These are phyloP conservation scores for Trididemnum clinides DNA, from an alignment of 23 tunicate genomes.

Conservation along the genomic window DNA sequence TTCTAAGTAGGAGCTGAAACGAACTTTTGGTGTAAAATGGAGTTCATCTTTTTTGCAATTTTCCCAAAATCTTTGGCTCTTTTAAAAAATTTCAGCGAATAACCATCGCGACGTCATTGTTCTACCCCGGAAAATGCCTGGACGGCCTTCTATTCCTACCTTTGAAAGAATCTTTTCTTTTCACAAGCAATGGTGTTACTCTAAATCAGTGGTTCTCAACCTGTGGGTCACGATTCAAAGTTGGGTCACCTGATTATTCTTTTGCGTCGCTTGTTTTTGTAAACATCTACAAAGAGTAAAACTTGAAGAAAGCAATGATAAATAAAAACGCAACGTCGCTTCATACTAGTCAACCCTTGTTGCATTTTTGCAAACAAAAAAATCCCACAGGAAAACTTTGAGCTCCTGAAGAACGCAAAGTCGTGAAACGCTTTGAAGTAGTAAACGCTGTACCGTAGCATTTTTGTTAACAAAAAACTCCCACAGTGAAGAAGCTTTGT, in stretches of 20 bases:
- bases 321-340: slow-evolving; percentile 14
- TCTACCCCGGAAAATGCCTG: too few relatives aligned
- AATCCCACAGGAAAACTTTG: slow-evolving; percentile 11
- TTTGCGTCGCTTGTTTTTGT: slow-evolving; percentile 12
- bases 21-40: too few relatives aligned
- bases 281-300: slow-evolving; percentile 24
- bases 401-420: neutral
- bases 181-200: too few relatives aligned
- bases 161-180: too few relatives aligned
- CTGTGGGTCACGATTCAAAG: slow-evolving; percentile 19
- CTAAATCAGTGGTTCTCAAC: slow-evolving; percentile 53
- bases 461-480: slow-evolving; percentile 10
- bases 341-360: slow-evolving; percentile 11
- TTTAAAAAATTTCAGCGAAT: too few relatives aligned
- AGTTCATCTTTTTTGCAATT: too few relatives aligned
- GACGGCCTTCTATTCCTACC: too few relatives aligned
- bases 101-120: too few relatives aligned
- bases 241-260: slow-evolving; percentile 29
- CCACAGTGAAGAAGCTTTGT: slow-evolving; percentile 24
- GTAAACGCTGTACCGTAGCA: slow-evolving; percentile 12
- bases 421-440: slow-evolving; percentile 11
- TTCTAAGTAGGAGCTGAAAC: too few relatives aligned
- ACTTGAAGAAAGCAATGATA: slow-evolving; percentile 6
- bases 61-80: too few relatives aligned
- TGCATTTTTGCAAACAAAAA: slow-evolving; percentile 20